Base-by-base conservation (phyloP, 2,113 vertebrate genomes). In the Ovis canadensis region DNA sequence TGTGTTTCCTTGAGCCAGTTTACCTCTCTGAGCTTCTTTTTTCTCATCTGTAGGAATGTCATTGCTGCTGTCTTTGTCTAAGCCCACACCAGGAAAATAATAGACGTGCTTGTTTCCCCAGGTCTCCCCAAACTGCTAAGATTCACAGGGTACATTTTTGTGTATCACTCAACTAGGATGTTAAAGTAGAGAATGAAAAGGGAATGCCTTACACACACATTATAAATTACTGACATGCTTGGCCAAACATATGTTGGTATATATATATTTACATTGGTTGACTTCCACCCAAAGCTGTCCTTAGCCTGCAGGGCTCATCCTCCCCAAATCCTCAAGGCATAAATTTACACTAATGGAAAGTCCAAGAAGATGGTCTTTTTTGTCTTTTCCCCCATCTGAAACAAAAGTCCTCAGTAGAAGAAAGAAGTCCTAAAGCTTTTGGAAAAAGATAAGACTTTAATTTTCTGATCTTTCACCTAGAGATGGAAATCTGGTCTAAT, bases 141-240 rank as follows among this genome's bases (percentile, higher is more conserved):
- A 92, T 67, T 48, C 82, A 85, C 67, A 77, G 36, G 84, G 17
- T 87, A 48, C 6, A 3, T 67, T 89, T 97, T 96, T 93, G 48
- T 91, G 86, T 19, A 52, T 55, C 78, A 87, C 92, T 96, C 55
- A 87, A 33, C 16, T 21, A 93, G 57, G 48, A 91, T 45, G 3
- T 45, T 71, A 83, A 50, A 77, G 80, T 29, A 59, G 60, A 74
- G 93, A 94, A 91, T 74, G 55, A 78, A 25, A 86, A 59, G 36
- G 40, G 19, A 14, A 57, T 48, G 13, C n/a, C 78, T 97, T 91
- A 91, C 82, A 93, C 96, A 83, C 33, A 94, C 88, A 14, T 81
- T 94, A 87, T 83, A 83, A 60, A 55, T 96, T 94, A 67, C 21
- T 90, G 48, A 90, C 81, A 50, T 96, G 67, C 60, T 97, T 96